A percentile compares a stretch with the other conserved stretches of the same genome.
These are phyloP conservation scores for Dysmachus trigonus DNA, from an alignment of 2,888 invertebrate species.

Conservation along the genomic window DNA sequence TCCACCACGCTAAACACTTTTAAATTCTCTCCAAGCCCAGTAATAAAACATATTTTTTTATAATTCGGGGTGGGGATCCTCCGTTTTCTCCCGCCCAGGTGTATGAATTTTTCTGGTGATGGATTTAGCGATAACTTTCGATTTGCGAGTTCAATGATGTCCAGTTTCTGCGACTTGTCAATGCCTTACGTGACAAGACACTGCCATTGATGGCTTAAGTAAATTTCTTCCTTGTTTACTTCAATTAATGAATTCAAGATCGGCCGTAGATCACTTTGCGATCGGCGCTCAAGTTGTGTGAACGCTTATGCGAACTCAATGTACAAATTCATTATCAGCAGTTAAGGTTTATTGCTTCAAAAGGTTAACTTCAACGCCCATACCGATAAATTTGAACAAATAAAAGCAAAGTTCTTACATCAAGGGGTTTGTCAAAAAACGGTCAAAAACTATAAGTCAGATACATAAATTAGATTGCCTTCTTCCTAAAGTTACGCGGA, in stretches of 20 bases:
- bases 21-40: neutral
- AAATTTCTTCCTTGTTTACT: constrained; percentile 25
- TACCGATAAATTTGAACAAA: neutral
- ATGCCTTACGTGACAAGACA: constrained; percentile 17
- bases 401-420: no score
- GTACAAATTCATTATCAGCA: neutral
- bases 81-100: neutral
- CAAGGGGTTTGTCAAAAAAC: neutral
- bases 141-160: constrained; percentile 29
- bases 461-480: neutral
- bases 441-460: neutral
- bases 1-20: neutral
- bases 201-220: constrained; percentile 13
- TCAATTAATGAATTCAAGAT: constrained; percentile 19
- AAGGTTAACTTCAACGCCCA: neutral
- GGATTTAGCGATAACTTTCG: neutral
- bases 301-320: neutral
- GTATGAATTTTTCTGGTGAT: neutral
- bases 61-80: neutral
- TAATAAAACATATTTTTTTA: neutral
- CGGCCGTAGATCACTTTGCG: neutral
- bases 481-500: neutral
- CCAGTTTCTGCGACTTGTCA: constrained; percentile 8
- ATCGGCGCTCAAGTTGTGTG: neutral
- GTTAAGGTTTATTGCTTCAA: neutral